Evolutionary conservation across 2,888 invertebrate species (phyloP), one percentile per base, ranked within the genome.

Genomic region (Deilephila porcellus): DNA sequence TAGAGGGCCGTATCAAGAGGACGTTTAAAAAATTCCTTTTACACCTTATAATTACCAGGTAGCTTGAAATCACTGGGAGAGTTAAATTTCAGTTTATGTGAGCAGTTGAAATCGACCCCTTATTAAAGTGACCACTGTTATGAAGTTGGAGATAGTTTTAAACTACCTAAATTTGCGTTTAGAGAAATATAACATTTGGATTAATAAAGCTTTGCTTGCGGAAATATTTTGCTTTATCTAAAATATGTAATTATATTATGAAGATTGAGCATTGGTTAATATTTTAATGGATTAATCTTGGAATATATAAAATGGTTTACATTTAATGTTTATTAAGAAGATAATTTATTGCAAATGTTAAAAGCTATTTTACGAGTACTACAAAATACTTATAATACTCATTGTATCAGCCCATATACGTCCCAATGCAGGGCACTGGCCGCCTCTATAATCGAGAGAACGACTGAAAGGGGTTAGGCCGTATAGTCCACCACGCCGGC

Each of bases 81-180:
- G 78, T 76, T 72, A 76, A 80, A 81, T 80, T 81, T 79, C 73
- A 79, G 78, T 81, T 82, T 80, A 80, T 80, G 76, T 74, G 77
- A 76, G 76, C 79, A 79, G 76, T 78, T 78, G 83, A 84, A 83
- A 83, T 82, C 75, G 78, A 78, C 78, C 81, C 79, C 76, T 76
- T 78, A 77, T 81, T 81, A 82, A 80, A 85, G 83, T 80, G 76
- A 78, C 80, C 34, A 25, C 64, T 77, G 78, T 76, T 79, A 80
- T 76, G 75, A 76, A 84, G 83, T 84, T 85, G 77, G 78, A 77
- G 80, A 81, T 81, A 84, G 85, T 85, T 83, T 76, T 75, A 78
- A 85, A 86, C 82, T 81, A 79, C 77, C 82, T 79, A 77, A 83
- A 84, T 83, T 82, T 82, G 81, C 81, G 76, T 82, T 81, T 78